Conservation (phyloP, 1,140 invertebrate species). For the Anoplophora glabripennis region DNA sequence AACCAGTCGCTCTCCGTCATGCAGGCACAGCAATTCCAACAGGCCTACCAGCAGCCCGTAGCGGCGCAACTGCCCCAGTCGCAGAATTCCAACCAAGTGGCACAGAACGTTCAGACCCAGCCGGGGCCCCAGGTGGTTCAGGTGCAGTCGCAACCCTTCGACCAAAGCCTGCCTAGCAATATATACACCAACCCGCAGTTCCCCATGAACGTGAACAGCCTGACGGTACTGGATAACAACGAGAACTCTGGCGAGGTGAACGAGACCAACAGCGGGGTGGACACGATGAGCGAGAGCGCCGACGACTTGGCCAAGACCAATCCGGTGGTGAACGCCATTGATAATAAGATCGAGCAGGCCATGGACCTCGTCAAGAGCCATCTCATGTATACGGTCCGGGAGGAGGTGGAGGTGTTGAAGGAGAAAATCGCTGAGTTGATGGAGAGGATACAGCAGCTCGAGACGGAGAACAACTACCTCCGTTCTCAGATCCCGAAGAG, state of each 20-base stretch:
- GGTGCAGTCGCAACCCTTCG: conserved; percentile 25
- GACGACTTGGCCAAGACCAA: conserved; percentile 45
- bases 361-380: conserved; percentile 72
- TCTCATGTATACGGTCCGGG: conserved; percentile 66
- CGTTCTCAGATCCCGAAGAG: conserved; percentile 44
- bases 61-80: not conserved
- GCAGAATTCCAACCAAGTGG: conserved; percentile 2
- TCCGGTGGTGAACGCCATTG: conserved; percentile 55
- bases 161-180: conserved; percentile 31
- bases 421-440: conserved; percentile 64
- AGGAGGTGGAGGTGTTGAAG: conserved; percentile 69
- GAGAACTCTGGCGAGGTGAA: conserved; percentile 25
- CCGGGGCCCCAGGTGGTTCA: conserved; percentile 23
- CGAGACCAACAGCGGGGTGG: conserved; percentile 26
- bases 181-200: conserved; percentile 45
- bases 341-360: conserved; percentile 71
- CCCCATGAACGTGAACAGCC: conserved; percentile 38
- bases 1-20: conserved; percentile 22
- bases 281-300: conserved; percentile 29
- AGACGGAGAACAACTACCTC: conserved; percentile 59
- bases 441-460: conserved; percentile 59
- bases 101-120: not conserved
- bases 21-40: conserved; percentile 20
- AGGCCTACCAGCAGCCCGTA: conserved; percentile 9
- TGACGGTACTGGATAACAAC: conserved; percentile 34